phyloP scores from a whole-genome alignment of 1,140 invertebrate species.

The Zaprionus ghesquierei region DNA sequence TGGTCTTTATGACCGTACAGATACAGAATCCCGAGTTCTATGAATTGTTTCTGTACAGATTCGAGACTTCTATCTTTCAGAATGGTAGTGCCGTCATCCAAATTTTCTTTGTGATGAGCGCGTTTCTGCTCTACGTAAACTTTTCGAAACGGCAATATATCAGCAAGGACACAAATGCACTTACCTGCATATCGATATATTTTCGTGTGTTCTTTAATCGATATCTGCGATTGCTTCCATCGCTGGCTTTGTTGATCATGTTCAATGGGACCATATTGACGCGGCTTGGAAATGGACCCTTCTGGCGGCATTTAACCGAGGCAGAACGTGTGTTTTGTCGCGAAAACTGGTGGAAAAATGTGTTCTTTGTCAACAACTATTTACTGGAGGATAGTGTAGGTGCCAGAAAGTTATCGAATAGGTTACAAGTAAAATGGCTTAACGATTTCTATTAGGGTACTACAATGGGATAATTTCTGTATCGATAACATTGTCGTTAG shows the following conservation, averaged over 20 bases:
- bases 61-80: constrained; percentile 76
- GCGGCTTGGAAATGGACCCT: constrained; percentile 83
- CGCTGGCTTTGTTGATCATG: constrained; percentile 83
- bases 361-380: constrained; percentile 87
- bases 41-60: constrained; percentile 56
- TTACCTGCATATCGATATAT: constrained; percentile 47
- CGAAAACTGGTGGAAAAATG: constrained; percentile 87
- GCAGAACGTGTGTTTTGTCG: constrained; percentile 84
- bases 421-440: no score
- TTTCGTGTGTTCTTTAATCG: constrained; percentile 80
- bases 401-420: neutral
- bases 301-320: constrained; percentile 83
- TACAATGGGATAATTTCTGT: no score
- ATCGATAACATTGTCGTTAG: no score
- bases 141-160: constrained; percentile 73
- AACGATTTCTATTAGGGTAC: no score
- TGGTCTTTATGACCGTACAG: constrained; percentile 60
- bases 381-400: constrained; percentile 74
- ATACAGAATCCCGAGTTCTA: constrained; percentile 69
- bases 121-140: constrained; percentile 84
- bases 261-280: constrained; percentile 83
- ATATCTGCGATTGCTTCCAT: constrained; percentile 84
- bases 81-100: constrained; percentile 84
- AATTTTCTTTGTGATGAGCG: constrained; percentile 84
- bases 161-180: neutral